Base-by-base conservation (phyloP, 1,140 invertebrate genomes). In the Marisa cornuarietis region DNA sequence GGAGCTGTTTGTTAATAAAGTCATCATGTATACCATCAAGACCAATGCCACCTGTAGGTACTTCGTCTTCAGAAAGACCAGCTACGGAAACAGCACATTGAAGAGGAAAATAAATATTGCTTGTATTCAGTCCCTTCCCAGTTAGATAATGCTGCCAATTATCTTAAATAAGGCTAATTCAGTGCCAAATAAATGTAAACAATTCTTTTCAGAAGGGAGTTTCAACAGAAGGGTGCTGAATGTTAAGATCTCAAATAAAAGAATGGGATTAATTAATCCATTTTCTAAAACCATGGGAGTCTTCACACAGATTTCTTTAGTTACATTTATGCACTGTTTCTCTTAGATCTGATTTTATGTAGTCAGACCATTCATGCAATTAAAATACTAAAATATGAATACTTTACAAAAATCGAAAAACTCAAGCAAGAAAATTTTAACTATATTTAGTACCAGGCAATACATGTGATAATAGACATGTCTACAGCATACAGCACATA, bases 1-100 rank as follows among this genome's bases (percentile, higher is more conserved):
- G 13, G 54, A 71, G 63, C 22, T 77, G 42, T 58, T 9, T 18
- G 6, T 51, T 75, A 24, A 81, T 71, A 76, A 79, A 86, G 54
- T 85, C 80, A 0, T 82, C 75, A 78, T 88, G 85, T 76, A 86
- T 85, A 26, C 85, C 83, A 71, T 84, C 86, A 69, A 88, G 74
- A 5, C 87, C 87, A 16, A 85, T 68, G 11, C 85, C 85, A 74
- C 83, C 73, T 49, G 65, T 77, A 24, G 81, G 71, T n/a, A 65
- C 24, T 16, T 66, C 76, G 42, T 83, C 78, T 9, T 82, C 77
- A 20, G 61, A 74, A n/a, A 81, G 77, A 0, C 79, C 79, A 24
- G 51, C 42, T 58, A 69, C 65, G 10, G 69, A 24, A 26, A 61
- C 52, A 61, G 66, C 72, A 69, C 26, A 42, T 22, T 73, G 22